Evolutionary conservation across 2,797 vertebrate genomes (phyloP), one percentile per base, ranked within the genome.

Genomic region (Crax fasciolata): DNA sequence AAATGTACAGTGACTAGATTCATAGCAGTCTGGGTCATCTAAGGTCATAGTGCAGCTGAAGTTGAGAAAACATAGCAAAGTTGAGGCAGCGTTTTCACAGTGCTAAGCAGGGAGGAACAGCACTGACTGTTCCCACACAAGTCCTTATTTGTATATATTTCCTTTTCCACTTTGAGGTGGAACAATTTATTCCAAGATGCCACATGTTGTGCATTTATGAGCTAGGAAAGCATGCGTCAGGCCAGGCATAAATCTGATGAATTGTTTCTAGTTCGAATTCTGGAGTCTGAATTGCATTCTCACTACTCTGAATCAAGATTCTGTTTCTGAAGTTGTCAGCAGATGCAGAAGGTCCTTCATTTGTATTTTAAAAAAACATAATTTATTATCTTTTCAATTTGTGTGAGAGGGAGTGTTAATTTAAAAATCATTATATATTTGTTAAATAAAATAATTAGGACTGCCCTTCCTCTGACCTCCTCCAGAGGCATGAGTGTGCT

Each of bases 41-140:
- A 48, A 46, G 93, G 94, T 87, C 92, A 83, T 3, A 93, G 93
- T 85, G 89, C 87, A 96, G 70, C 28, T 8, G 8, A 95, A 92
- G 91, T 73, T 87, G 92, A 96, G 82, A 70, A 80, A 87, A 80
- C 67, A 20, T 0, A 61, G 87, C 48, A n/a, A 70, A 87, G 78
- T 48, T 68, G 90, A 83, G 55, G 82, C 70, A 80, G 89, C 49
- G 16, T 55, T 94, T 92, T 68, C 58, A 82, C 54, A 48, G 62
- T 80, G n/a, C 41, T 61, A 32, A 72, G 30, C 32, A 43, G 84
- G 67, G 65, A 71, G 81, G 48, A 65, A 14, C n/a, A 61, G 30
- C 58, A 15, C 20, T 1, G 7, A 20, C n/a, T 63, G 5, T 75
- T 93, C 54, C 75, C 39, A 78, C 14, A 19, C 1, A 4, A 43